Conservation (phyloP, 2,113 vertebrate genomes). For the Leptocoma aspasia region DNA sequence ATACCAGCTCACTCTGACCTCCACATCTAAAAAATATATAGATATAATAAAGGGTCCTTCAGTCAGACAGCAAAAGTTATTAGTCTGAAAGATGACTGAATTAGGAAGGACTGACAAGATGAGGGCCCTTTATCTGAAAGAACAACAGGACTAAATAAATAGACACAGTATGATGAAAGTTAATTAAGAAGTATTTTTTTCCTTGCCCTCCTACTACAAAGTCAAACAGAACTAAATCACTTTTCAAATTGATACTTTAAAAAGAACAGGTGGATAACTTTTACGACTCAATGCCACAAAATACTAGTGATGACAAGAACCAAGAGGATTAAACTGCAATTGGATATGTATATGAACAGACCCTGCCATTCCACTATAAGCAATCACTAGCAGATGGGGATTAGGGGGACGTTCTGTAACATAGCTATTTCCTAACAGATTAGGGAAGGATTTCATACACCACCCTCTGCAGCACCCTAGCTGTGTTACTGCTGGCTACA, state of each 20-base stretch:
- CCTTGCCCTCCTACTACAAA: background rate
- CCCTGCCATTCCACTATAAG: background rate
- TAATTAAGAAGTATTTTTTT: constrained; percentile 1
- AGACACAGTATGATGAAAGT: background rate
- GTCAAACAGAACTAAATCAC: background rate
- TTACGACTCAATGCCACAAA: background rate
- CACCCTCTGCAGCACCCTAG: background rate
- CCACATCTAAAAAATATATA: background rate
- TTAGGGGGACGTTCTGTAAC: background rate
- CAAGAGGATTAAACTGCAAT: background rate
- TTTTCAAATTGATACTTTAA: background rate
- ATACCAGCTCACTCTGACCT: background rate
- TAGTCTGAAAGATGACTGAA: background rate
- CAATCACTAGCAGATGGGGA: background rate
- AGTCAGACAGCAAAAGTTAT: background rate
- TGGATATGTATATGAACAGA: background rate
- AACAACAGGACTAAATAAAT: background rate
- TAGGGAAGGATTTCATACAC: background rate
- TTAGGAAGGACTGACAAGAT: background rate
- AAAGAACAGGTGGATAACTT: background rate
- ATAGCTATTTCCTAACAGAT: background rate
- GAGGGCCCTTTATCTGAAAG: background rate
- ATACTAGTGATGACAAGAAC: background rate
- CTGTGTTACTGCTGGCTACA: background rate
- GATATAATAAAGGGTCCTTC: background rate